Percentiles rank a stretch among this genome's conserved stretches.
These are phyloP conservation scores for Eurystomus glaucurus DNA, from an alignment of 2,797 vertebrate genomes.

Conservation along the genomic window DNA sequence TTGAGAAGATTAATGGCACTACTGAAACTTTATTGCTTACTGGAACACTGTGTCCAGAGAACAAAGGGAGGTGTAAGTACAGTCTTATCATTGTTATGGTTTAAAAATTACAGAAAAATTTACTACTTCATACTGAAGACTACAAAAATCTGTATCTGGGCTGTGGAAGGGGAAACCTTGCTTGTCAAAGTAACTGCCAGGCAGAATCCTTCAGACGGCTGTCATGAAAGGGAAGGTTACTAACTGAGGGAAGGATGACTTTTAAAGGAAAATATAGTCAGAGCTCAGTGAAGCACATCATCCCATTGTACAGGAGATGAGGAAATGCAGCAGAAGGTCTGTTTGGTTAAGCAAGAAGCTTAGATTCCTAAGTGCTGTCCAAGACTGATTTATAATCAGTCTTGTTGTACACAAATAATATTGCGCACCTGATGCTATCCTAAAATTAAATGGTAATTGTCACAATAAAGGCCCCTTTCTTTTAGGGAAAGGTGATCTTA, in stretches of 20 bases:
- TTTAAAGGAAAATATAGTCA: not conserved
- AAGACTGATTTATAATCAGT: not conserved
- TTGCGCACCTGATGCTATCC: not conserved
- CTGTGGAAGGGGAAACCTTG: not conserved
- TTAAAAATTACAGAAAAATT: not conserved
- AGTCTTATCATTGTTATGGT: not conserved
- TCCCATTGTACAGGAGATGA: not conserved
- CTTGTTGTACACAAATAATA: not conserved
- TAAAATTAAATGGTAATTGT: not conserved
- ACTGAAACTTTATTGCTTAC: not conserved
- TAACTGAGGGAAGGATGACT: not conserved
- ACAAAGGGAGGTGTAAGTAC: not conserved
- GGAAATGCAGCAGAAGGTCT: not conserved
- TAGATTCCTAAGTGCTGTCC: not conserved
- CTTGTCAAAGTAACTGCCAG: not conserved
- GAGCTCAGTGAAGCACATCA: not conserved
- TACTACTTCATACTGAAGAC: not conserved
- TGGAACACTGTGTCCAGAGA: not conserved
- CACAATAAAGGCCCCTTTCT: not conserved
- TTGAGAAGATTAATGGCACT: not conserved
- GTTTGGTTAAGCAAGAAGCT: not conserved
- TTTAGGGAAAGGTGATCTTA: not conserved
- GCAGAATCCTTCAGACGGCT: not conserved
- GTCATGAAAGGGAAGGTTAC: not conserved
- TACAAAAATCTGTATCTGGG: not conserved